Conservation (phyloP, 2,113 vertebrate species). For the Atlantisia rogersi region DNA sequence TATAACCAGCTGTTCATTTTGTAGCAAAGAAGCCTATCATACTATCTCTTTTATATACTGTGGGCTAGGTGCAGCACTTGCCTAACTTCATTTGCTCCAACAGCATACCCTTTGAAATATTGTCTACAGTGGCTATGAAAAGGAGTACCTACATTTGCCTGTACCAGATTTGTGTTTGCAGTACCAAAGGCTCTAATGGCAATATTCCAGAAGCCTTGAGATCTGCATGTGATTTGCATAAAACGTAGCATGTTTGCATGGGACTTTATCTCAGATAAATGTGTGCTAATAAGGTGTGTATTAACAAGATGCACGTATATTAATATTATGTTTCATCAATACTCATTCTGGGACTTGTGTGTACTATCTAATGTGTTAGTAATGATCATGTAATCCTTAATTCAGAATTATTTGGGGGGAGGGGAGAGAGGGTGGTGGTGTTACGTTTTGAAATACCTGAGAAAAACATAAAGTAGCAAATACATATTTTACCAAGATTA, state of each 20-base stretch:
- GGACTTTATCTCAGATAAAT: not conserved
- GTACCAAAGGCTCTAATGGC: not conserved
- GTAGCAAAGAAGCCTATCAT: not conserved
- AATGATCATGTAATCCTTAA: not conserved
- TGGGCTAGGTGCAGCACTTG: not conserved
- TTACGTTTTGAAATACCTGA: not conserved
- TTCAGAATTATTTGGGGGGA: not conserved
- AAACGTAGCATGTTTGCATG: not conserved
- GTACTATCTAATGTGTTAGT: not conserved
- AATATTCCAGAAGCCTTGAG: not conserved
- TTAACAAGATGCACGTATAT: not conserved
- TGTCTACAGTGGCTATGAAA: not conserved
- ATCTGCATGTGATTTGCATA: not conserved
- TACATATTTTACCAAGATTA: not conserved
- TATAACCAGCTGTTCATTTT: constrained; percentile 20
- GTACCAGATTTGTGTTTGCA: not conserved
- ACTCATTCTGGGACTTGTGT: not conserved
- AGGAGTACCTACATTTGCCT: not conserved
- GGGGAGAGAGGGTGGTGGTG: fast-evolving
- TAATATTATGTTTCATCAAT: not conserved
- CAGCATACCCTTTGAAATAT: not conserved
- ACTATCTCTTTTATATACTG: not conserved
- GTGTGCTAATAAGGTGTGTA: constrained; percentile 28
- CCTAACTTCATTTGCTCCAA: not conserved
- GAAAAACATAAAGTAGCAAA: not conserved